Evolutionary conservation across 2,888 invertebrate genomes (phyloP), one percentile per base, ranked within the genome.

Genomic region (Dicranocentrus wangi): DNA sequence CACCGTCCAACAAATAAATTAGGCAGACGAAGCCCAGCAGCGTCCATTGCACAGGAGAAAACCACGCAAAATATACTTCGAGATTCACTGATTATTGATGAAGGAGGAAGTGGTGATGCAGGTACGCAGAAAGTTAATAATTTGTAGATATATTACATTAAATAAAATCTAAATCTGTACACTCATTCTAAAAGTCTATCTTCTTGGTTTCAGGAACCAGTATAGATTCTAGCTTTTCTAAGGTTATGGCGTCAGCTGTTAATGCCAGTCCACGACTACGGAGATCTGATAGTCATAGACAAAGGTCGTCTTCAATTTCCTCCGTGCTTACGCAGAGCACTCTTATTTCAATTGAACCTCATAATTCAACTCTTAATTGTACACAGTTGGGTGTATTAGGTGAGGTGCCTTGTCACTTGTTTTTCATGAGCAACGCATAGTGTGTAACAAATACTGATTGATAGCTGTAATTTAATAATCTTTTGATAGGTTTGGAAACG

Each of bases 401-500:
- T 85, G 63, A 60, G 66, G n/a, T 21, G 43, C 3, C 25, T 39
- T 39, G 13, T n/a, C n/a, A n/a, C n/a, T n/a, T n/a, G n/a, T n/a
- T n/a, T n/a, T n/a, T n/a, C n/a, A n/a, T n/a, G n/a, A n/a, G n/a
- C n/a, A n/a, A n/a, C n/a, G n/a, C n/a, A n/a, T n/a, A n/a, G n/a
- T n/a, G n/a, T n/a, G n/a, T n/a, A n/a, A n/a, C n/a, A n/a, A n/a
- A n/a, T n/a, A n/a, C n/a, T n/a, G n/a, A n/a, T n/a, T n/a, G n/a
- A n/a, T n/a, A n/a, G n/a, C n/a, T n/a, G n/a, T n/a, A n/a, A n/a
- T n/a, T n/a, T n/a, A n/a, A n/a, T n/a, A n/a, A n/a, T n/a, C n/a
- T n/a, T n/a, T n/a, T n/a, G n/a, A n/a, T n/a, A 94, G 96, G 97
- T 43, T 94, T 98, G 93, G 97, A 98, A 89, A 95, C 97, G 0